A percentile compares a stretch with the other conserved stretches of the same genome.
These are phyloP conservation scores for Bergia puertoricense DNA, from an alignment of 92 coral and sea anemone species.

Conservation along the genomic window DNA sequence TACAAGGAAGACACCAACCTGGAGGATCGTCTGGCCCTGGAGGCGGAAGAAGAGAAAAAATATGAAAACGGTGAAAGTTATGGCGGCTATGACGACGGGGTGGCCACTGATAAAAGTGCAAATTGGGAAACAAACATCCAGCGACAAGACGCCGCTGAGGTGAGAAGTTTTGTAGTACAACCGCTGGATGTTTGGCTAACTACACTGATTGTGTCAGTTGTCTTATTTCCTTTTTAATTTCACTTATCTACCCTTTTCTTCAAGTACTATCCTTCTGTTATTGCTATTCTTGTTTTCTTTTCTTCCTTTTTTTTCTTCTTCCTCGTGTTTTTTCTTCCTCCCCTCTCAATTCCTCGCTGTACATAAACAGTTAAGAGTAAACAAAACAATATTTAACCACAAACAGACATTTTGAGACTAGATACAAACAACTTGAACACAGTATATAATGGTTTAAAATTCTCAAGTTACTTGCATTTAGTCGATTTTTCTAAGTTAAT, in stretches of 20 bases:
- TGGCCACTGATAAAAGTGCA: slow-evolving; percentile 68
- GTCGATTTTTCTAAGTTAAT: neutral
- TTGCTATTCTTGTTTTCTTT: neutral
- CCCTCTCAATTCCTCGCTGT: too few species aligned
- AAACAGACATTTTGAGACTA: too few species aligned
- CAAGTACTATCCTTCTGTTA: neutral
- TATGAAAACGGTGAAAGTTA: slow-evolving; percentile 81
- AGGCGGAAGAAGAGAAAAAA: slow-evolving; percentile 98
- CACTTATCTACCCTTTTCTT: neutral
- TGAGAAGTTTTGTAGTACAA: slow-evolving; percentile 12
- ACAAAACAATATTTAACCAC: too few species aligned
- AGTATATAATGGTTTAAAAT: too few species aligned
- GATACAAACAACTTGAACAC: too few species aligned
- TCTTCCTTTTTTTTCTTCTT: neutral
- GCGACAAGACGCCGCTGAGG: slow-evolving; percentile 91
- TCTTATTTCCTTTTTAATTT: neutral
- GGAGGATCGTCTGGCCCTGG: slow-evolving; percentile 92
- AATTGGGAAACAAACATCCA: slow-evolving; percentile 76
- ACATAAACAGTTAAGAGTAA: too few species aligned
- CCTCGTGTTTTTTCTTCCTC: too few species aligned
- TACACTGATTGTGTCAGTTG: neutral
- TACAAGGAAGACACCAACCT: slow-evolving; percentile 93
- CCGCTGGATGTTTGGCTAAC: too few species aligned
- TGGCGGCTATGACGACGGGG: slow-evolving; percentile 71
- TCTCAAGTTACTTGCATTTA: too few species aligned